Base-by-base conservation (phyloP, 64 coral and sea anemone genomes). In the Montipora cactus region DNA sequence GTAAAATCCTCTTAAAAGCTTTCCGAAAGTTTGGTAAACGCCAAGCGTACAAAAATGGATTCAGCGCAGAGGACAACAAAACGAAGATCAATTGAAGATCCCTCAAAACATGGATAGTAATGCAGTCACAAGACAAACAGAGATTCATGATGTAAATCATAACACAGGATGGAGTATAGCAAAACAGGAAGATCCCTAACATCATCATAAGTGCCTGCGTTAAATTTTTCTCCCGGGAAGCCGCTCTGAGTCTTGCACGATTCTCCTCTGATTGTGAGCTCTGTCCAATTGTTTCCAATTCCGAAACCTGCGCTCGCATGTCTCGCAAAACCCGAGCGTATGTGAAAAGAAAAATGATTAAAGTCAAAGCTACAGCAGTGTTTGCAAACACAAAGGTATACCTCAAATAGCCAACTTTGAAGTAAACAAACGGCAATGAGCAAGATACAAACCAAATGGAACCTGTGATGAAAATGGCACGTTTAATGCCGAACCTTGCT, bases 121-220 rank as follows among this genome's bases (percentile, higher is more conserved):
- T 51, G 53, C 95, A 96, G 44, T 76, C 91, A 80, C 93, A 95
- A 67, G 49, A 90, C 14, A 28, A 85, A 67, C 93, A 95, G 4
- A 95, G 88, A 16, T 95, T 95, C 83, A 95, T 95, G 23, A 95
- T 49, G 46, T 95, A 95, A 66, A 95, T 95, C 88, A 95, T 95
- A 1, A 95, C 22, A 28, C 80, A 86, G 0, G 93, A 90, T 45
- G 93, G 93, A n/a, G 84, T 28, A 28, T 28, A 28, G 25, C 25
- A 28, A 1, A 1, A 28, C 1, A 28, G 25, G 25, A 28, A 28
- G 25, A 28, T 28, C 25, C 25, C 25, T 1, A 28, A 28, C 25
- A 28, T 28, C 25, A 28, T 28, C 25, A 95, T 16, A 77, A 95
- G 90, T 5, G 58, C 89, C 73, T 95, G 75, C 1, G 93, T 95